Evolutionary conservation across 2,888 invertebrate genomes (phyloP).

Genomic region (Aphodius granarius): DNA sequence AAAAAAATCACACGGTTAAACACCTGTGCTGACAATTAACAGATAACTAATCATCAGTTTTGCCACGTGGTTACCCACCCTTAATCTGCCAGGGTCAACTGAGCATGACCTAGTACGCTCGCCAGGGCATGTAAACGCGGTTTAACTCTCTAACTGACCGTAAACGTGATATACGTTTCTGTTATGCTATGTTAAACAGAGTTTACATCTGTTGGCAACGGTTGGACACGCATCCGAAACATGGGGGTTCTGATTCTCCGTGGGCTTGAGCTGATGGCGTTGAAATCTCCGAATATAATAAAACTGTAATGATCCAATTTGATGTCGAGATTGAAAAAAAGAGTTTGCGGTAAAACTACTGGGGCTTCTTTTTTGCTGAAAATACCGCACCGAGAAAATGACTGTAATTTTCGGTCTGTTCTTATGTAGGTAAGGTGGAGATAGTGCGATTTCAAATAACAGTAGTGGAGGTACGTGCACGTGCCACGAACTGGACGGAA

Average conservation of each 20-base stretch:
- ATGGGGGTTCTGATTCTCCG: too few relatives aligned
- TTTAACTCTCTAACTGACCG: conserved; percentile 33
- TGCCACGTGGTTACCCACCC: conserved; percentile 21
- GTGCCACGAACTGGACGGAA: conserved; percentile 42
- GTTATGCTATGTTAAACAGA: conserved; percentile 34
- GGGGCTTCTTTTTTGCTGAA: not conserved
- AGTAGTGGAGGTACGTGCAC: conserved; percentile 42
- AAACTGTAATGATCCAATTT: not conserved
- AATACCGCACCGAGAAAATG: not conserved
- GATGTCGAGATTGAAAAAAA: not conserved
- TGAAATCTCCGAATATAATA: too few relatives aligned
- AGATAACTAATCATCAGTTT: conserved; percentile 20
- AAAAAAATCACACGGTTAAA: conserved; percentile 3
- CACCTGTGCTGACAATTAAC: conserved; percentile 20
- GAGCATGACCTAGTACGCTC: conserved; percentile 39
- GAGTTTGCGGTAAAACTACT: not conserved
- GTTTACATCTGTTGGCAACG: conserved; percentile 28
- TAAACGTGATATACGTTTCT: conserved; percentile 32
- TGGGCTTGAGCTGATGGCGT: too few relatives aligned
- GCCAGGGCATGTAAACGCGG: conserved; percentile 36
- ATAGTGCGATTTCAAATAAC: conserved; percentile 36
- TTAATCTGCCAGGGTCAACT: conserved; percentile 34
- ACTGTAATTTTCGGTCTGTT: not conserved
- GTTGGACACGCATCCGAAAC: not conserved
- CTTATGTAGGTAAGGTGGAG: not conserved